Base-by-base conservation (phyloP, 1,140 invertebrate genomes). In the Heliothis virescens region DNA sequence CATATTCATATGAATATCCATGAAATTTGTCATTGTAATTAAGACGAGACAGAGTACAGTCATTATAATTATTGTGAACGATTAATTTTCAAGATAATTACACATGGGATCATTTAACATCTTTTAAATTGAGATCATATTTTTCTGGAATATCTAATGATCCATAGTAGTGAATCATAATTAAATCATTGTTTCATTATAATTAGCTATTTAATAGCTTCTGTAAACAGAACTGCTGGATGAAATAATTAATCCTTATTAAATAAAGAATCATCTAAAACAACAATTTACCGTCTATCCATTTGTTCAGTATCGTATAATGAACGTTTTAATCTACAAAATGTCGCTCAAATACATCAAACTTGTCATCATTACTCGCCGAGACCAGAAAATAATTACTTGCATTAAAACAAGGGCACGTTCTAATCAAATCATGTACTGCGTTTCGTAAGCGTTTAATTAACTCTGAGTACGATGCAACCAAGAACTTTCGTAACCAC, bases 371-470 rank as follows among this genome's bases (percentile, higher is more conserved):
- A 81, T 72, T 75, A 79, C 63, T 81, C 60, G 80, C 16, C 76
- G 74, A 63, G 82, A 76, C 82, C 78, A 86, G 82, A 85, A 85
- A 85, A 90, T 90, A 89, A 91, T 91, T 86, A 91, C 79, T 80
- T 87, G 80, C 71, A 86, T 87, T 86, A 88, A 85, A 89, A 90
- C 88, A 88, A 89, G 88, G 88, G 86, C 87, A 87, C 85, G 87
- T 80, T 87, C 85, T 87, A 89, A 89, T 91, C 90, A 86, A 89
- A 87, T 88, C 86, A 88, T 85, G 84, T 86, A 88, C 83, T 85
- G 79, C 83, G 86, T 90, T 91, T 89, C 89, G 87, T 89, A 92
- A 90, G 82, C 82, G 80, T 89, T 90, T 89, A 92, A 91, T 92
- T 90, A 91, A 90, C 80, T 85, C 84, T 77, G 77, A 13, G 63